Base-by-base conservation (phyloP, 1,140 invertebrate genomes). In the Hestina assimilis region DNA sequence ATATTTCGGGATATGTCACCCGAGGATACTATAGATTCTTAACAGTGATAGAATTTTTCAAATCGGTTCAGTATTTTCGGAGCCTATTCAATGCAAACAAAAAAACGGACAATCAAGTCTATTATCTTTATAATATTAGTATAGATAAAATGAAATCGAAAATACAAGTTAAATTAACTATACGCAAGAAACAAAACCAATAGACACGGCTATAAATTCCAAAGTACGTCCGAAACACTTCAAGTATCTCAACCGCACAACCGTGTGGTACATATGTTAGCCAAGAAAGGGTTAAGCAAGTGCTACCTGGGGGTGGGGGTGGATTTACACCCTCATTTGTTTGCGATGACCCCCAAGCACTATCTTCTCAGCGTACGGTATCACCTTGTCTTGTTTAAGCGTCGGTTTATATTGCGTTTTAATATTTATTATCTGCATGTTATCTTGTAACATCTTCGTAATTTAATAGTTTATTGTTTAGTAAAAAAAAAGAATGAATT, bases 291-390 rank as follows among this genome's bases (percentile, higher is more conserved):
- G 79, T 83, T 83, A 79, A 83, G 79, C 72, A 76, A 76, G 69
- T 70, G 61, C 72, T 79, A 83, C 77, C 78, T 79, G 76, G 41
- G 58, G 64, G 43, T 33, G 52, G 40, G 63, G 74, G 72, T 56
- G 77, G 79, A 78, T 80, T 80, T 78, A 84, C 81, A 79, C 81
- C 81, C 81, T 84, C 83, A 87, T 87, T 87, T 87, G 83, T 87
- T 87, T 84, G 83, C 76, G 70, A 87, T 87, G 83, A 87, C 83
- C 83, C 83, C 78, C 74, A 45, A 75, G 74, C 64, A 78, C 69
- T 85, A 83, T 83, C 78, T 84, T 63, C 69, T 64, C 61, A 66
- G 69, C 69, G 68, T 75, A 66, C 72, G 60, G 70, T 75, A 76
- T 82, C 78, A 73, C 68, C 71, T 78, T 71, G 61, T 69, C 66